Conservation (phyloP, 2,797 vertebrate species). For the Xiphophorus birchmanni region DNA sequence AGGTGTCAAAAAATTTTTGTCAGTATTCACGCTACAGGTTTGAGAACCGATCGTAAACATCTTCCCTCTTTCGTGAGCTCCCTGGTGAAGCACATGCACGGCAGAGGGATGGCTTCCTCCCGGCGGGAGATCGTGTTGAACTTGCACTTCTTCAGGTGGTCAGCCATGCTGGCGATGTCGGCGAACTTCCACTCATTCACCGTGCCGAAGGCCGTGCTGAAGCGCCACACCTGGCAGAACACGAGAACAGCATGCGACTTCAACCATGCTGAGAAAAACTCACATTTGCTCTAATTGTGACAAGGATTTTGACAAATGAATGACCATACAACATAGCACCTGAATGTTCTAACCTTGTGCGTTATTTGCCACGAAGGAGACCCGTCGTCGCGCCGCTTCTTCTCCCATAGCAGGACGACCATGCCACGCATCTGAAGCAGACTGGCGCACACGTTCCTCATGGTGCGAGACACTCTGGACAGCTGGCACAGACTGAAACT, state of each 20-base stretch:
- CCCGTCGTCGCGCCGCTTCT: slow-evolving; percentile 86
- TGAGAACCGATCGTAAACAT: slow-evolving; percentile 94
- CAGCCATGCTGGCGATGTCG: slow-evolving; percentile 97
- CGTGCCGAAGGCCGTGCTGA: slow-evolving; percentile 98
- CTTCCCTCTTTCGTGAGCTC: slow-evolving; percentile 97
- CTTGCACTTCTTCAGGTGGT: slow-evolving; percentile 97
- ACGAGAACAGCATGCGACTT: not conserved
- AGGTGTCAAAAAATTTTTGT: slow-evolving; percentile 22
- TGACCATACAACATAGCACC: not conserved
- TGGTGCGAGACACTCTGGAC: slow-evolving; percentile 91
- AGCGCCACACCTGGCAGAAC: slow-evolving; percentile 91
- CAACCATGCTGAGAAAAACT: not conserved
- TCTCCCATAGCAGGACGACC: slow-evolving; percentile 97
- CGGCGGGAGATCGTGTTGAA: slow-evolving; percentile 90
- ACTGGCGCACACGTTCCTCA: slow-evolving; percentile 96
- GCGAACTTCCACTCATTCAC: slow-evolving; percentile 99
- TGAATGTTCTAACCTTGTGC: slow-evolving; percentile 85
- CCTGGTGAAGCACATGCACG: slow-evolving; percentile 97
- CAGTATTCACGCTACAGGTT: slow-evolving; percentile 89
- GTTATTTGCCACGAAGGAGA: slow-evolving; percentile 94
- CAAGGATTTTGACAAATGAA: not conserved
- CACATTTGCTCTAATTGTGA: not conserved
- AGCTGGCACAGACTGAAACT: slow-evolving; percentile 97
- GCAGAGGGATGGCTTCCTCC: slow-evolving; percentile 94
- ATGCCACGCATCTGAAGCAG: slow-evolving; percentile 96